Percentiles rank a stretch among this genome's conserved stretches.
Evolutionary conservation across 2,797 vertebrate species (phyloP).

Genomic region (Aphelocoma californica): DNA sequence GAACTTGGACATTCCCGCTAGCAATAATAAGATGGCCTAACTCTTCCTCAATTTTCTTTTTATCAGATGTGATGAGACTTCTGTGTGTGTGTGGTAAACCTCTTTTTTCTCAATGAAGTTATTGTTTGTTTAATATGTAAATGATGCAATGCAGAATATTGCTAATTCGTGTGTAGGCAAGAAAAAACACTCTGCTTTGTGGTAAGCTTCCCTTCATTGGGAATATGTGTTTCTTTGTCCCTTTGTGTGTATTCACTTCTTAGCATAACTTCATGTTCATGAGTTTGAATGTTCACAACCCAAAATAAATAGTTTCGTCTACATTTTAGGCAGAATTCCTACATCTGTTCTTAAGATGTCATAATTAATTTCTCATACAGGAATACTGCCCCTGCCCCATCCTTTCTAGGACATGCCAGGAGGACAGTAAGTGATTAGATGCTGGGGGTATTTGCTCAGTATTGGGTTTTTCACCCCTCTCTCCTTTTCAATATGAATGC

Average conservation of each 20-base stretch:
- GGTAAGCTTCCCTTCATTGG: neutral
- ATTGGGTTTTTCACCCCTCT: rapidly evolving
- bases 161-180: neutral
- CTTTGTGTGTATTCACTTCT: neutral
- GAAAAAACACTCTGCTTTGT: neutral
- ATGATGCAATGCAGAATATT: constrained; percentile 17
- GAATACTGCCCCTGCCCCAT: neutral
- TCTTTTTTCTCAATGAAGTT: constrained; percentile 24
- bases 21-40: neutral
- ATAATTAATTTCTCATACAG: neutral
- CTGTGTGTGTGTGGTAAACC: neutral
- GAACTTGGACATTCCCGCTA: neutral
- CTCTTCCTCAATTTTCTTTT: neutral
- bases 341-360: neutral
- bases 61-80: constrained; percentile 11
- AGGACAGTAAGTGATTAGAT: neutral
- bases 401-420: neutral
- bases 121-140: constrained; percentile 39
- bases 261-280: neutral
- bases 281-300: neutral
- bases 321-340: neutral
- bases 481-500: neutral
- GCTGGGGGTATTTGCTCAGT: neutral
- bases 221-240: neutral
- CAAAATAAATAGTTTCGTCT: neutral